phyloP scores from a whole-genome alignment of 1,140 invertebrate genomes.

The Drosophila elegans region DNA sequence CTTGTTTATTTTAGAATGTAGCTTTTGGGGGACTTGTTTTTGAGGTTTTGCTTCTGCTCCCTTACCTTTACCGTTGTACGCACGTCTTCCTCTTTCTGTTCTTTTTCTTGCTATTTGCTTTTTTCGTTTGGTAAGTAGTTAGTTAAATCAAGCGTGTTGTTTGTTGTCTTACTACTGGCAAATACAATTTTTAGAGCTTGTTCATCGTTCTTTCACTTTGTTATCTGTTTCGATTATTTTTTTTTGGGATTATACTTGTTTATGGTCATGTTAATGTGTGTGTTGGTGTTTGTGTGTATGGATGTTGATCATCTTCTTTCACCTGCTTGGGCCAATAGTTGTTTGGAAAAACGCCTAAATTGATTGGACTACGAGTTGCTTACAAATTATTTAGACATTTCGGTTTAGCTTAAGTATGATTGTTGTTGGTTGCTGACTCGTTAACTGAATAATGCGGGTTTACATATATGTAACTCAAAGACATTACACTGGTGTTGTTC shows the following conservation, averaged over 20 bases:
- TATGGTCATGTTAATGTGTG: constrained; percentile 1
- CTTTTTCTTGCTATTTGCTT: constrained; percentile 15
- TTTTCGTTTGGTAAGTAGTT: constrained; percentile 29
- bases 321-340: constrained; percentile 36
- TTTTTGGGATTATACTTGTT: constrained; percentile 9
- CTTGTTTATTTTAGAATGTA: constrained; percentile 17
- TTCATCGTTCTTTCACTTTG: constrained; percentile 13
- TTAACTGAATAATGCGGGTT: constrained; percentile 38
- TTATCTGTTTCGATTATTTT: constrained; percentile 19
- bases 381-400: constrained; percentile 56
- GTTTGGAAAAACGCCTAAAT: constrained; percentile 44
- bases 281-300: constrained; percentile 17
- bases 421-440: constrained; percentile 53
- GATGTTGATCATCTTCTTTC: constrained; percentile 12
- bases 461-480: constrained; percentile 6
- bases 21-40: constrained; percentile 5
- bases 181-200: constrained; percentile 60
- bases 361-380: constrained; percentile 40
- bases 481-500: constrained; percentile 7
- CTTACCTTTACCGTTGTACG: neutral
- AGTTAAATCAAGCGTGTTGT: constrained; percentile 50
- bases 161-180: constrained; percentile 31
- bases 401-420: constrained; percentile 59
- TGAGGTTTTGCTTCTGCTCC: constrained; percentile 7
- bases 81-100: neutral